Evolutionary conservation across 64 coral and sea anemone species (phyloP), one percentile per base, ranked within the genome.

Genomic region (Orbicella faveolata): DNA sequence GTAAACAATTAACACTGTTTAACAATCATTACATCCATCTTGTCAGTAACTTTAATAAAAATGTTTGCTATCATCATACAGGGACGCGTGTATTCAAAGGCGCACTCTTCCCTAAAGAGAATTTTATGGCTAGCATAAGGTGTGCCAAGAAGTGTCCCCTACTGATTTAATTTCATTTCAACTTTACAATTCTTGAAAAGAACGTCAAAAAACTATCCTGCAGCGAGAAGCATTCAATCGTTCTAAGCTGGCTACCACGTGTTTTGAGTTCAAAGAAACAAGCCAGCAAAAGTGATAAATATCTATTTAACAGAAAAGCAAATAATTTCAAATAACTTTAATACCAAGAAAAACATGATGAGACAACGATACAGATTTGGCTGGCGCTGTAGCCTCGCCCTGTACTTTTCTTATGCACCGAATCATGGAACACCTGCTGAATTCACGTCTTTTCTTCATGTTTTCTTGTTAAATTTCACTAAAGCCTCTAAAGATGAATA

Each of bases 21-120:
- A 79, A 79, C 48, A 79, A 57, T 52, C 52, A 59, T 81, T 81
- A 81, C 30, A 63, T 17, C 33, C 34, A 63, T 81, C 54, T 63
- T 81, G 23, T n/a, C 14, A 16, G 51, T 59, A 79, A 79, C 77
- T 79, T 79, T 79, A 57, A 39, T 19, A 52, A 33, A n/a, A 79
- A 12, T 79, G 16, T 53, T 33, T 26, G 19, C 23, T 79, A 55
- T 79, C 51, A 59, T 23, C 16, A 59, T n/a, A 70, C 21, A 70
- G n/a, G n/a, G 67, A 70, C 21, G 25, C 25, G 12, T 57, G 57
- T 79, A 18, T 59, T 79, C 25, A 54, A 7, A 16, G 9, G 23
- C 52, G 25, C 30, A 59, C 9, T 25, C 34, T 79, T 33, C 52
- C 23, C 52, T 57, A 6, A 57, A 48, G n/a, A 79, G 6, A 79